Base-by-base conservation (phyloP, 1,140 invertebrate species). In the Drosophila albomicans region DNA sequence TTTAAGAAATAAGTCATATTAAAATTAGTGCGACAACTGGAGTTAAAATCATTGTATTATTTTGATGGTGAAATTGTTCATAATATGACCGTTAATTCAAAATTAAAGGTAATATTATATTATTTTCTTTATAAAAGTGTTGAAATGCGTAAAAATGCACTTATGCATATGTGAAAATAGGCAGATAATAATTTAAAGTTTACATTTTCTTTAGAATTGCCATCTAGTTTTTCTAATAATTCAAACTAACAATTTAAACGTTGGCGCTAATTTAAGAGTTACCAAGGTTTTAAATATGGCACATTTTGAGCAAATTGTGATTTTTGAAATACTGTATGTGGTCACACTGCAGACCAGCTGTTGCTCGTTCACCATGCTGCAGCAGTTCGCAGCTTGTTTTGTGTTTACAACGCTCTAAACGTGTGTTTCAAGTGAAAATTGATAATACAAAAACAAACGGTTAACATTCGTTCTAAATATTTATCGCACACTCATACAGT, bases 311-410 rank as follows among this genome's bases (percentile, higher is more conserved):
- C 4, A 43, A 0, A 2, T 13, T 13, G n/a, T 43, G 0, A 6
- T 13, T 43, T 43, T 43, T 43, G 41, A 38, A 10, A 38, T n/a
- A 43, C 16, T 6, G 11, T 15, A 56, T 13, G 30, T 38, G 35
- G 54, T n/a, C 28, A 20, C 4, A 57, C 46, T 16, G 46, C 16
- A 6, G 15, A 30, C 59, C 73, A 76, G 73, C 73, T 76, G 73
- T 76, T 76, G 73, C 59, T 43, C 57, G 67, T 20, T 43, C 13
- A 30, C 56, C 69, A 73, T 74, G 71, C 70, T 66, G 52, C 38
- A 43, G n/a, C 41, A 32, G 32, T n/a, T 25, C n/a, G n/a, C 41
- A 63, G 52, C 28, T 72, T 73, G 61, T 67, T 73, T 62, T 48
- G 25, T 74, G 63, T 73, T 77, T 74, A 66, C 73, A 52, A 56